These are phyloP conservation scores for Epinephelus fuscoguttatus DNA, from an alignment of 2,113 vertebrate genomes.

Conservation along the genomic window DNA sequence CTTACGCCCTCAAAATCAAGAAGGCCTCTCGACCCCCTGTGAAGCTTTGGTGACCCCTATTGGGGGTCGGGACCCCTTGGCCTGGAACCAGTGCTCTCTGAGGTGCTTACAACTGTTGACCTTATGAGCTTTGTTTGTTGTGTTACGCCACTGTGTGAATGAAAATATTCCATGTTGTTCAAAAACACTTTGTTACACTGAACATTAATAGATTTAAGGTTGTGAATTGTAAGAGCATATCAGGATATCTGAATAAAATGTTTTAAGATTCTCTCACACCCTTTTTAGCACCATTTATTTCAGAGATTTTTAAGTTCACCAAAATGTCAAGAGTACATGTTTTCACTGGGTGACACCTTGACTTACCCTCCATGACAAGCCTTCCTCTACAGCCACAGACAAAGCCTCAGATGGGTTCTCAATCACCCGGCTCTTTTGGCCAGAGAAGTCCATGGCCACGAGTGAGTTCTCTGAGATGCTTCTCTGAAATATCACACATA, in stretches of 20 bases:
- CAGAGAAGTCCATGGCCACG: conserved; percentile 99
- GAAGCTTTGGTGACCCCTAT: too few relatives aligned
- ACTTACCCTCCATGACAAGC: conserved; percentile 95
- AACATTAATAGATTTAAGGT: background rate
- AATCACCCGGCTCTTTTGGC: conserved; percentile 93
- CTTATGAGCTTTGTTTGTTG: background rate
- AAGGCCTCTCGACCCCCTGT: too few relatives aligned
- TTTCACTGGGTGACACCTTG: background rate
- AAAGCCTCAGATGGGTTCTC: conserved; percentile 97
- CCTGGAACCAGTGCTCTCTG: too few relatives aligned
- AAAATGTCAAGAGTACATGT: background rate
- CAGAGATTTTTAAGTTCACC: background rate
- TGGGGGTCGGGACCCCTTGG: too few relatives aligned
- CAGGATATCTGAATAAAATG: background rate
- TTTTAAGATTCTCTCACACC: background rate
- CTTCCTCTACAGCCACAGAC: conserved; percentile 96
- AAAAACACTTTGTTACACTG: background rate
- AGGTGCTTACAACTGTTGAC: background rate
- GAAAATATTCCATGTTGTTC: background rate
- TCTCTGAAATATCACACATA: conserved; percentile 86
- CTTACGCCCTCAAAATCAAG: too few relatives aligned
- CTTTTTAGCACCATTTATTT: background rate
- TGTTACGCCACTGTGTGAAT: background rate
- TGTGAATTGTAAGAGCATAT: conserved; percentile 4
- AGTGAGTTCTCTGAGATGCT: conserved; percentile 98